A percentile compares a stretch with the other conserved stretches of the same genome.
These are phyloP conservation scores for Eupithecia abbreviata DNA, from an alignment of 2,888 invertebrate genomes.

Conservation along the genomic window DNA sequence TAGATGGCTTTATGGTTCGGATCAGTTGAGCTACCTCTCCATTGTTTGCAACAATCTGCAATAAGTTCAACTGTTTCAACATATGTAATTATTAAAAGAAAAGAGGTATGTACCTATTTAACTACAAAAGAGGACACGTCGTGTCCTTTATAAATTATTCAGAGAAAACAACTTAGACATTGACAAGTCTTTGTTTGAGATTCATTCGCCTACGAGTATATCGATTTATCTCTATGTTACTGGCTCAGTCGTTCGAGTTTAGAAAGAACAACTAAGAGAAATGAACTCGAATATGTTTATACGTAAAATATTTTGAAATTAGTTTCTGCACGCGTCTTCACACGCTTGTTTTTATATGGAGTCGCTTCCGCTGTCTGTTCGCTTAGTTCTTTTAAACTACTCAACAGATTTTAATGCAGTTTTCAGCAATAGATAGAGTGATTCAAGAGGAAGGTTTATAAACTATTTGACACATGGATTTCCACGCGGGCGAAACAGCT, in stretches of 20 bases:
- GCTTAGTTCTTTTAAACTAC: too few species aligned
- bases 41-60: background rate
- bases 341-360: too few species aligned
- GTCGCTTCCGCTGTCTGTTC: too few species aligned
- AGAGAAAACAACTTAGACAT: background rate
- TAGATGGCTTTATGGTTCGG: background rate
- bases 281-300: background rate
- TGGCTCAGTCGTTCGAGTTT: background rate
- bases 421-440: too few species aligned
- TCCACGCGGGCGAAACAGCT: too few species aligned
- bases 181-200: background rate
- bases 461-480: too few species aligned
- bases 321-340: too few species aligned
- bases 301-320: background rate
- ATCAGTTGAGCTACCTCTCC: background rate
- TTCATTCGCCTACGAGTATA: background rate
- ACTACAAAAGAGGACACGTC: background rate
- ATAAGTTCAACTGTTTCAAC: background rate
- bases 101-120: background rate
- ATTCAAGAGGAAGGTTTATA: too few species aligned
- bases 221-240: background rate
- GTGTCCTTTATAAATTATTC: background rate
- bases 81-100: background rate
- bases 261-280: background rate
- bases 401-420: too few species aligned